Conservation (phyloP, 2,888 invertebrate genomes). For the Taenaris catops region DNA sequence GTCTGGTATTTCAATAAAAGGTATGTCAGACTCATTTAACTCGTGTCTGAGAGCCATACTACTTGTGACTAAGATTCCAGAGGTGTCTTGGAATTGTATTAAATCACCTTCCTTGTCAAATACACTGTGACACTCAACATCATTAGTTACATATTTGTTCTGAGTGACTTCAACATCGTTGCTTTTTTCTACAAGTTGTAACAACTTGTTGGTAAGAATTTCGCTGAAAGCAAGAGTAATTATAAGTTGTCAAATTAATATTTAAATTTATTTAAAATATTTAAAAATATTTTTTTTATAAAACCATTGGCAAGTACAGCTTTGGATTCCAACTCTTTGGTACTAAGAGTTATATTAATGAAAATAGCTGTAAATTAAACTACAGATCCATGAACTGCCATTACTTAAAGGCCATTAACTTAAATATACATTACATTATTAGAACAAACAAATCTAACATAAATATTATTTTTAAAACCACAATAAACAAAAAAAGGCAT, state of each 20-base stretch:
- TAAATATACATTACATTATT: too few relatives aligned
- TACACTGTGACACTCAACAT: constrained; percentile 77
- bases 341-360: too few relatives aligned
- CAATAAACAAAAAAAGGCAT: neutral
- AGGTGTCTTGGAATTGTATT: constrained; percentile 82
- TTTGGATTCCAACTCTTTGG: too few relatives aligned
- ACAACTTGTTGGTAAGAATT: constrained; percentile 81
- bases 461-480: too few relatives aligned
- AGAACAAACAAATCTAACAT: too few relatives aligned
- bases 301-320: too few relatives aligned
- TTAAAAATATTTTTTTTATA: too few relatives aligned
- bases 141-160: constrained; percentile 78
- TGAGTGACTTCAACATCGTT: constrained; percentile 75
- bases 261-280: too few relatives aligned
- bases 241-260: too few relatives aligned
- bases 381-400: too few relatives aligned
- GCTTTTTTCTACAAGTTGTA: constrained; percentile 84
- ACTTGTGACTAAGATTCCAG: constrained; percentile 84
- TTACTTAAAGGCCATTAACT: too few relatives aligned
- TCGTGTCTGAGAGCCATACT: constrained; percentile 80
- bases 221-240: constrained; percentile 82
- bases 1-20: constrained; percentile 81
- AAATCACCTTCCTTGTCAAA: constrained; percentile 81
- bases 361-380: too few relatives aligned
- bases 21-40: constrained; percentile 61